Conservation (phyloP, 1,140 invertebrate genomes). For the Conus betulinus region DNA sequence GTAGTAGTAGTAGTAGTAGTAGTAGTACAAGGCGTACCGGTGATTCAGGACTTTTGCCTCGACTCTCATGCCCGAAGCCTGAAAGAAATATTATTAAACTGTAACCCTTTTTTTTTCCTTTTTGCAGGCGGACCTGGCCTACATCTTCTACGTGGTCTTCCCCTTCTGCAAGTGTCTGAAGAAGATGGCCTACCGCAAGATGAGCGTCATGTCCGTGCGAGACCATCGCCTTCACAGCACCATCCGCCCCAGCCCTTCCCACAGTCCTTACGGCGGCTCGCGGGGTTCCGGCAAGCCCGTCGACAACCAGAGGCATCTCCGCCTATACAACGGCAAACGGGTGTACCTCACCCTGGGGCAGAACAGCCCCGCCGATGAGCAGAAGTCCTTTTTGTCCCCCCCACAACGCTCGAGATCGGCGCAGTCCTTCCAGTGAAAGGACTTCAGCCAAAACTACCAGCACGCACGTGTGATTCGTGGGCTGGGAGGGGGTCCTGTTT, state of each 20-base stretch:
- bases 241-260: neutral
- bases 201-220: slow-evolving; percentile 46
- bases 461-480: neutral
- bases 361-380: neutral
- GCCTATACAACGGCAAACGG: neutral
- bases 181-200: slow-evolving; percentile 38
- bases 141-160: slow-evolving; percentile 40
- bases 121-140: slow-evolving; percentile 46
- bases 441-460: neutral
- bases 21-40: neutral
- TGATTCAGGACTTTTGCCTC: neutral
- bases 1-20: neutral
- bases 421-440: neutral
- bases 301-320: neutral
- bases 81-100: too few relatives aligned
- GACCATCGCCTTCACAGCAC: slow-evolving; percentile 18
- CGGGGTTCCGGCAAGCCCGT: neutral
- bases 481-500: neutral
- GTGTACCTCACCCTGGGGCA: neutral
- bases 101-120: neutral
- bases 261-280: neutral
- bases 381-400: neutral
- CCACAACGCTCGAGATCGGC: neutral
- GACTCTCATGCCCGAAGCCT: neutral
- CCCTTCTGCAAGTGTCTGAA: slow-evolving; percentile 52